Evolutionary conservation across 2,113 vertebrate genomes (phyloP).

Genomic region (Pachycephala philippinensis): DNA sequence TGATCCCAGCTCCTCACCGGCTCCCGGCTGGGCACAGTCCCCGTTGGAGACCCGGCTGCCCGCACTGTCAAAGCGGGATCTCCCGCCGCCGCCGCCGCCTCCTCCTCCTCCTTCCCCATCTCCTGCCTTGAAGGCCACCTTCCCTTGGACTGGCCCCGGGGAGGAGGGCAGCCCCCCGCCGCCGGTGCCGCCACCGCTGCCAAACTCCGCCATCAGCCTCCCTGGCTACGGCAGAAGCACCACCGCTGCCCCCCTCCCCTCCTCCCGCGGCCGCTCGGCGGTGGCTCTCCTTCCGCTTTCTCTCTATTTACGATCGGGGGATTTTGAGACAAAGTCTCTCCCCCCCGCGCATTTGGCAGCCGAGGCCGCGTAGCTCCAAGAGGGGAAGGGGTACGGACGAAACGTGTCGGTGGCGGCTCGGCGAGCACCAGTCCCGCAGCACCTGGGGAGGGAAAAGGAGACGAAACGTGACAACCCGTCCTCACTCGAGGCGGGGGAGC

Average conservation of each 20-base stretch:
- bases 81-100: constrained; percentile 64
- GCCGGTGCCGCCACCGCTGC: constrained; percentile 55
- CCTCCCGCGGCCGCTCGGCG: constrained; percentile 41
- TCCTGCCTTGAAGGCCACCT: constrained; percentile 69
- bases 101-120: constrained; percentile 70
- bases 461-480: constrained; percentile 27
- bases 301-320: background rate
- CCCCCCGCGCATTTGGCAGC: constrained; percentile 5
- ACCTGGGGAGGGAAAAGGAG: constrained; percentile 50
- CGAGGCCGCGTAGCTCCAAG: background rate
- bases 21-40: constrained; percentile 76
- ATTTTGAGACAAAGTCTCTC: constrained; percentile 17
- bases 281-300: constrained; percentile 66
- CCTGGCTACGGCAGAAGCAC: constrained; percentile 48
- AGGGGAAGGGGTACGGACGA: background rate
- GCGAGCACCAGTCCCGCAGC: constrained; percentile 14
- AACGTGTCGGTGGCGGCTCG: background rate
- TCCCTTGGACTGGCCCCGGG: constrained; percentile 61
- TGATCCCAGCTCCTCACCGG: constrained; percentile 66
- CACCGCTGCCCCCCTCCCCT: constrained; percentile 50
- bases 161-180: constrained; percentile 67
- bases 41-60: constrained; percentile 84
- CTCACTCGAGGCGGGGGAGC: background rate
- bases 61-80: constrained; percentile 66
- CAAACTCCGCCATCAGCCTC: constrained; percentile 75